A percentile compares a stretch with the other conserved stretches of the same genome.
These are phyloP conservation scores for Pocillopora damicornis DNA, from an alignment of 64 coral and sea anemone genomes.

Conservation along the genomic window DNA sequence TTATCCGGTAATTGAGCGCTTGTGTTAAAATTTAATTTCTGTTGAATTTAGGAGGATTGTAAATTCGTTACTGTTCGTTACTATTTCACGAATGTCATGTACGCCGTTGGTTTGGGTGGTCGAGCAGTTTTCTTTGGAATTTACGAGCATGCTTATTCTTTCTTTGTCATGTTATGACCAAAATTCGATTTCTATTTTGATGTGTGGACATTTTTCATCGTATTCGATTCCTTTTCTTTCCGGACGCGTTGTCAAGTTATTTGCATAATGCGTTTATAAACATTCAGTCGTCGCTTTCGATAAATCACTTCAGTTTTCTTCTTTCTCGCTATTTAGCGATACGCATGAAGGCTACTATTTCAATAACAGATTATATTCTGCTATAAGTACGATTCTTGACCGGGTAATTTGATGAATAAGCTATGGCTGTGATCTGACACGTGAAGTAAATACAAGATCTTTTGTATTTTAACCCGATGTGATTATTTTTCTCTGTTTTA, in stretches of 20 bases:
- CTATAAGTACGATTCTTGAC: too few species aligned
- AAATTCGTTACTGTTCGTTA: not conserved
- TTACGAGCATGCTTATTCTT: not conserved
- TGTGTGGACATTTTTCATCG: not conserved
- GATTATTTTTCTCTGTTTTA: too few species aligned
- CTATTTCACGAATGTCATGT: not conserved
- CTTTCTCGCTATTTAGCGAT: too few species aligned
- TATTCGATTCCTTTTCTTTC: not conserved
- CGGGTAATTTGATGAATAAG: too few species aligned
- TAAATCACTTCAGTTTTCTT: too few species aligned
- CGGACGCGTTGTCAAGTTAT: not conserved
- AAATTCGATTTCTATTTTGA: not conserved
- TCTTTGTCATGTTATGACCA: not conserved
- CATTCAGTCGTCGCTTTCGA: too few species aligned
- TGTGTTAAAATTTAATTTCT: not conserved
- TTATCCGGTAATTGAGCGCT: slow-evolving; percentile 79
- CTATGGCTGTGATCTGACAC: too few species aligned
- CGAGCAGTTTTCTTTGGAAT: not conserved
- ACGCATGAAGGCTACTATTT: too few species aligned
- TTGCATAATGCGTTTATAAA: not conserved
- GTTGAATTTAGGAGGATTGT: not conserved
- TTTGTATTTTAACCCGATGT: too few species aligned
- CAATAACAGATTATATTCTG: too few species aligned
- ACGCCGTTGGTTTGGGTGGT: not conserved
- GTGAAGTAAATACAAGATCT: too few species aligned